These are phyloP conservation scores for Parazoanthus darwini DNA, from an alignment of 92 coral and sea anemone species.

Conservation along the genomic window DNA sequence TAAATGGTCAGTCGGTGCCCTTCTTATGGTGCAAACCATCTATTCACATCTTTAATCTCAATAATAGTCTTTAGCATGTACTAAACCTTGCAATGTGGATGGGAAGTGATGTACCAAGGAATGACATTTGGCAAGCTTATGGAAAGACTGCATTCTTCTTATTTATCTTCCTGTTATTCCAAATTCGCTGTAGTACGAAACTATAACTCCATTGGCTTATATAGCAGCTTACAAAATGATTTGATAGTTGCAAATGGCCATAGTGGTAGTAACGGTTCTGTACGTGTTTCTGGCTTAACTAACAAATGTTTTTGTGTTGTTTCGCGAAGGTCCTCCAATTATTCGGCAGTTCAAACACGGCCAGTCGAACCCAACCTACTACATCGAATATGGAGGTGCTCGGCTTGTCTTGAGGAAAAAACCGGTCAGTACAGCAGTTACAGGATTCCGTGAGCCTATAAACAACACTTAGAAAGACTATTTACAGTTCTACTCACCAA, in stretches of 20 bases:
- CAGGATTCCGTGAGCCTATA: too few species aligned
- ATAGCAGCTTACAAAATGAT: too few species aligned
- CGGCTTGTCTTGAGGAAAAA: slow-evolving; percentile 88
- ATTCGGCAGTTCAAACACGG: slow-evolving; percentile 94
- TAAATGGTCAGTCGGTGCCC: too few species aligned
- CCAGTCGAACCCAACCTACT: slow-evolving; percentile 96
- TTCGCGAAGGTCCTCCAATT: slow-evolving; percentile 59
- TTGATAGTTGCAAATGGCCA: too few species aligned
- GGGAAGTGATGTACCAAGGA: too few species aligned
- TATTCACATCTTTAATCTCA: too few species aligned
- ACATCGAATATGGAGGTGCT: slow-evolving; percentile 87
- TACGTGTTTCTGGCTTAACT: neutral
- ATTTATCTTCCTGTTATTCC: neutral
- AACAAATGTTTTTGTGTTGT: neutral
- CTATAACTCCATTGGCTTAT: too few species aligned
- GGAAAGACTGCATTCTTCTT: neutral
- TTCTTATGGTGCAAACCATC: too few species aligned
- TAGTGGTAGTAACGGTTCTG: too few species aligned
- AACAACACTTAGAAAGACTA: neutral
- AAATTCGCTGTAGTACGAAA: neutral
- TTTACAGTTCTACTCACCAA: neutral
- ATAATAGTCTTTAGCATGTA: too few species aligned
- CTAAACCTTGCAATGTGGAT: too few species aligned
- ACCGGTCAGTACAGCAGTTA: slow-evolving; percentile 63
- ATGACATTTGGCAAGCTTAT: too few species aligned